phyloP scores from a whole-genome alignment of 2,113 vertebrate species.

The Cariama cristata region DNA sequence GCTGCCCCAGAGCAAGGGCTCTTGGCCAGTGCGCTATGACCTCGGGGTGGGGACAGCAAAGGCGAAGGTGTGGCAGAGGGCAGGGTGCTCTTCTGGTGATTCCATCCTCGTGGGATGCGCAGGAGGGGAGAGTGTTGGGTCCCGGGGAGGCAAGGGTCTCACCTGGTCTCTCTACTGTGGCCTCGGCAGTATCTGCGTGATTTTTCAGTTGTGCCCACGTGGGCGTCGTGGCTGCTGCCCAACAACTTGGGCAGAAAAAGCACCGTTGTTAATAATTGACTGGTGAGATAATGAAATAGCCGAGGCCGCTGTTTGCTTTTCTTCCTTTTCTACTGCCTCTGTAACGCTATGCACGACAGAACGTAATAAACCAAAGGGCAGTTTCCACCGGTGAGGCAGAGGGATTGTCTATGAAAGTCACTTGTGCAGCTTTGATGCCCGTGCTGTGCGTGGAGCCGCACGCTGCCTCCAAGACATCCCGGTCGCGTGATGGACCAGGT shows the following conservation, averaged over 20 bases:
- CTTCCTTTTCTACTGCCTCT: neutral
- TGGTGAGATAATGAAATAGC: neutral
- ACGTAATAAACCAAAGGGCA: neutral
- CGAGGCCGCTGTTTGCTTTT: neutral
- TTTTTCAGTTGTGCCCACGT: neutral
- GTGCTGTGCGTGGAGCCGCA: accelerated
- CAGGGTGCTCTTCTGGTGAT: neutral
- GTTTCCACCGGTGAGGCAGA: accelerated
- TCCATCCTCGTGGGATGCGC: accelerated
- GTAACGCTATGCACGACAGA: accelerated
- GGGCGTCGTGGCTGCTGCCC: neutral
- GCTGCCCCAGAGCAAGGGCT: neutral
- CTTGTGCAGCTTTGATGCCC: neutral
- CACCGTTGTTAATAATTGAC: slow-evolving; percentile 43
- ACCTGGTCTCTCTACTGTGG: neutral
- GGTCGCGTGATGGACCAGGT: accelerated
- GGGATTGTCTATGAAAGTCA: accelerated
- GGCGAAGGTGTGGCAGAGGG: accelerated
- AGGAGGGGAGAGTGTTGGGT: accelerated
- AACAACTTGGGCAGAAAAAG: neutral
- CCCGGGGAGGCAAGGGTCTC: accelerated
- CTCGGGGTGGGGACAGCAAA: neutral
- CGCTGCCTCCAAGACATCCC: neutral
- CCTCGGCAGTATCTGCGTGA: neutral
- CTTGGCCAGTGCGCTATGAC: accelerated